Percentiles rank a stretch among this genome's conserved stretches.
Evolutionary conservation across 2,113 vertebrate species (phyloP).

Genomic region (Antechinus stuartii): DNA sequence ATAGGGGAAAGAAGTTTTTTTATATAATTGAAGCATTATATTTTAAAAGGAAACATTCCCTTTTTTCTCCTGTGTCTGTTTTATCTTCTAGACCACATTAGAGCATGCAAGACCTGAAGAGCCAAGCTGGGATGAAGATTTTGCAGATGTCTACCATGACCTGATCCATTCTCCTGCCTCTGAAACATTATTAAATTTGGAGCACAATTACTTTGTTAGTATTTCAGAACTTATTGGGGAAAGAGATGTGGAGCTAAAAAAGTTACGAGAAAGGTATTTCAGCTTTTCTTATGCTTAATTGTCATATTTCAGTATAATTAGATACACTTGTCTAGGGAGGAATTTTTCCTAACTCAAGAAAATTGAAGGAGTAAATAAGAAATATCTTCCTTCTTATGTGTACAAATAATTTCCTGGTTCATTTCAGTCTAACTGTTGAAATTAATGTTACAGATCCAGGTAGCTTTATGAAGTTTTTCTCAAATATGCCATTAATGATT

Average conservation of each 20-base stretch:
- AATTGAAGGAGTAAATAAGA: slow-evolving; percentile 29
- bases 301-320: not conserved
- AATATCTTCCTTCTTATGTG: not conserved
- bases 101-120: slow-evolving; percentile 95
- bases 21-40: not conserved
- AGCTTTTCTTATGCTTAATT: slow-evolving; percentile 41
- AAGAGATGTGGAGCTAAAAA: slow-evolving; percentile 97
- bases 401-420: slow-evolving; percentile 19
- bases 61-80: not conserved
- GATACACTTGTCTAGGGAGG: not conserved
- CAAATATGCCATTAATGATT: not conserved
- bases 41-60: not conserved
- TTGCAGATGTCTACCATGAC: slow-evolving; percentile 97
- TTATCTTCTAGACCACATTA: slow-evolving; percentile 88
- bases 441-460: not conserved
- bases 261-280: slow-evolving; percentile 93
- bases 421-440: slow-evolving; percentile 12
- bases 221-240: slow-evolving; percentile 98
- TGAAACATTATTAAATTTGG: slow-evolving; percentile 96
- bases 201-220: slow-evolving; percentile 98
- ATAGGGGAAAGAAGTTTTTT: not conserved
- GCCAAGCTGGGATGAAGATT: slow-evolving; percentile 97
- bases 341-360: slow-evolving; percentile 9
- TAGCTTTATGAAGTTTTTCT: slow-evolving; percentile 16
- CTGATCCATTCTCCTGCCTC: slow-evolving; percentile 98